These are phyloP conservation scores for Acanthococcus lagerstroemiae DNA, from an alignment of 2,888 invertebrate genomes.

Conservation along the genomic window DNA sequence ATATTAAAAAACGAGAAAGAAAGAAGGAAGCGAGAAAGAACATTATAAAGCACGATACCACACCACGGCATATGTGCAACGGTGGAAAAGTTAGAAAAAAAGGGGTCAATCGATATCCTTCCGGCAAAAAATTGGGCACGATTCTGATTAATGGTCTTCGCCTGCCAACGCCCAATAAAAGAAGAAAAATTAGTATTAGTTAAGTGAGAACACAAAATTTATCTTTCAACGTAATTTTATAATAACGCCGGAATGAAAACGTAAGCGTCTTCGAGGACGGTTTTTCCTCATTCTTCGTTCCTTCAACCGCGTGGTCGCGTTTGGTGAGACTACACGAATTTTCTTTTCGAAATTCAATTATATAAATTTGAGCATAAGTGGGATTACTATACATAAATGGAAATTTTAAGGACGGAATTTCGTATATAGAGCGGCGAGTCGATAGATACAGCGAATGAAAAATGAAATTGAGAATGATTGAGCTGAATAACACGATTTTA, in stretches of 20 bases:
- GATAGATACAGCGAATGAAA: too few species aligned
- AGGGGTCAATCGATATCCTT: conserved; percentile 28
- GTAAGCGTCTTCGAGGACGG: conserved; percentile 1
- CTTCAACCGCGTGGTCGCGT: too few species aligned
- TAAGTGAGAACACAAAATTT: conserved; percentile 29
- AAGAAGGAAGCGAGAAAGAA: conserved; percentile 1
- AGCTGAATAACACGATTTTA: too few species aligned
- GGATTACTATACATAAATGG: too few species aligned
- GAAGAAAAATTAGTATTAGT: conserved; percentile 30
- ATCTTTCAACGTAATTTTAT: conserved; percentile 24
- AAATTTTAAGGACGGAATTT: too few species aligned
- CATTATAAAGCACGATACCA: neutral
- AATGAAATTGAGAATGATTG: too few species aligned
- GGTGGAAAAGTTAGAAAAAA: neutral
- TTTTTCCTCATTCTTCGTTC: neutral
- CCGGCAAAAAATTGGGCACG: conserved; percentile 31
- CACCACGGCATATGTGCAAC: conserved; percentile 27
- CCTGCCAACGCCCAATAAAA: conserved; percentile 31
- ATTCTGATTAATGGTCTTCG: conserved; percentile 31
- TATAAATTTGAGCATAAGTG: too few species aligned
- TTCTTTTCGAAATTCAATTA: too few species aligned
- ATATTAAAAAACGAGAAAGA: too few species aligned
- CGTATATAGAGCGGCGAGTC: too few species aligned
- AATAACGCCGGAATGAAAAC: conserved; percentile 20
- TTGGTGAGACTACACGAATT: too few species aligned